A percentile compares a stretch with the other conserved stretches of the same genome.
These are phyloP conservation scores for Calycopis cecrops DNA, from an alignment of 1,140 invertebrate species.

Conservation along the genomic window DNA sequence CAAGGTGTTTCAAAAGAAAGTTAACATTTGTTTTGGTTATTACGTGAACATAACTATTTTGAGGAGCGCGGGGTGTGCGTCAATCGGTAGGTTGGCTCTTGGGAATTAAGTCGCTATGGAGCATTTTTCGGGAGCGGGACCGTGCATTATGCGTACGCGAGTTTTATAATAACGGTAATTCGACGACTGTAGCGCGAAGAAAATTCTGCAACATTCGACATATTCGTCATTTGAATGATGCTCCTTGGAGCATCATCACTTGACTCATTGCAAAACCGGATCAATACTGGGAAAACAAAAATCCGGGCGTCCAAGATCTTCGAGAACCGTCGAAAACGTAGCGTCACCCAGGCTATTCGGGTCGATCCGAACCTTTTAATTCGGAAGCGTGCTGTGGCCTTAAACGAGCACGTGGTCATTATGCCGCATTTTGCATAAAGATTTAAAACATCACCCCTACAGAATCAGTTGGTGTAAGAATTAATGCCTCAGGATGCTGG, in stretches of 20 bases:
- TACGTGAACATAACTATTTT: too few relatives aligned
- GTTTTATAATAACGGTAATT: slow-evolving; percentile 23
- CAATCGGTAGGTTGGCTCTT: too few relatives aligned
- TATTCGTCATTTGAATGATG: too few relatives aligned
- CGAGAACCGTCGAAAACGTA: slow-evolving; percentile 20
- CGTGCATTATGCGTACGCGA: slow-evolving; percentile 22
- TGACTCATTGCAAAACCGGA: slow-evolving; percentile 20
- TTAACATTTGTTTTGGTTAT: too few relatives aligned
- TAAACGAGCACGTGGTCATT: slow-evolving; percentile 10
- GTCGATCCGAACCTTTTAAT: too few relatives aligned
- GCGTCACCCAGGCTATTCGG: slow-evolving; percentile 7
- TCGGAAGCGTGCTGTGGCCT: slow-evolving; percentile 9
- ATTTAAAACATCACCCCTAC: too few relatives aligned
- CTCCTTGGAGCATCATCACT: slow-evolving; percentile 19
- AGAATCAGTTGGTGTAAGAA: slow-evolving; percentile 23
- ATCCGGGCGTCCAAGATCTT: slow-evolving; percentile 19
- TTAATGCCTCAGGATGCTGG: slow-evolving; percentile 17
- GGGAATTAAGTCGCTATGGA: too few relatives aligned
- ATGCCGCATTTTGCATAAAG: too few relatives aligned
- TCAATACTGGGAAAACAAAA: slow-evolving; percentile 20
- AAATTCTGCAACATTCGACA: too few relatives aligned
- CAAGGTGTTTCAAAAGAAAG: too few relatives aligned
- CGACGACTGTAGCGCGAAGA: too few relatives aligned
- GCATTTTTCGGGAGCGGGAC: slow-evolving; percentile 23
- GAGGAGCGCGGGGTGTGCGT: too few relatives aligned